A percentile compares a stretch with the other conserved stretches of the same genome.
These are phyloP conservation scores for Rhagonycha lutea DNA, from an alignment of 2,888 invertebrate species.

Conservation along the genomic window DNA sequence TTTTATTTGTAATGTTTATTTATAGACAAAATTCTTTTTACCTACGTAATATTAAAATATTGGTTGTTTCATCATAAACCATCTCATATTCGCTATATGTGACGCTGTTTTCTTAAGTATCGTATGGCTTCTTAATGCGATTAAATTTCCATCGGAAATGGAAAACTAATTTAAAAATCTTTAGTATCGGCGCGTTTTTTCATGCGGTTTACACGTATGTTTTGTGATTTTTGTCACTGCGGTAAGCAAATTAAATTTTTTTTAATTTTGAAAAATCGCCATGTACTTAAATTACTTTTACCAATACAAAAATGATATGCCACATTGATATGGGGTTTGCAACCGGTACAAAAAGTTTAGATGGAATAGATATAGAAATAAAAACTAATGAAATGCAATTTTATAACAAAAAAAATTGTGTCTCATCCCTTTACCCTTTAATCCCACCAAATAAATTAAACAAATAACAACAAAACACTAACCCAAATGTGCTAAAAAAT, in stretches of 20 bases:
- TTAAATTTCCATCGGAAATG: conserved; percentile 26
- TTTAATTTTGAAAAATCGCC: conserved; percentile 23
- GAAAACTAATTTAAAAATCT: conserved; percentile 8
- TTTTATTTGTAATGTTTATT: conserved; percentile 21
- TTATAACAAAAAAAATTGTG: not conserved
- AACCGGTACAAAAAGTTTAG: conserved; percentile 39
- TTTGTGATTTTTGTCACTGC: not conserved
- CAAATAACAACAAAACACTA: conserved; percentile 7
- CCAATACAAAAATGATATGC: conserved; percentile 37
- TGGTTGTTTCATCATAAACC: conserved; percentile 8
- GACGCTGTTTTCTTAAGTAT: conserved; percentile 26
- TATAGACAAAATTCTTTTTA: conserved; percentile 22
- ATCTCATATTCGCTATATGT: conserved; percentile 19
- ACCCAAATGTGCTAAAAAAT: conserved; percentile 13
- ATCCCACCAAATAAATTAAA: not conserved
- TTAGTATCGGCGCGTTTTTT: conserved; percentile 25
- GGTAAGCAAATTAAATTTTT: conserved; percentile 7
- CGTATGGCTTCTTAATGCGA: conserved; percentile 37
- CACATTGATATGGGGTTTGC: conserved; percentile 45
- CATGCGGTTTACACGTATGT: conserved; percentile 5
- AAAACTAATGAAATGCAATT: not conserved
- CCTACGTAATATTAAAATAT: conserved; percentile 19
- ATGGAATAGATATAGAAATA: conserved; percentile 12
- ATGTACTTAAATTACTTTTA: conserved; percentile 30
- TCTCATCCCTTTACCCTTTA: not conserved